phyloP scores from a whole-genome alignment of 2,888 invertebrate genomes.

The Drosophila maculinotata region DNA sequence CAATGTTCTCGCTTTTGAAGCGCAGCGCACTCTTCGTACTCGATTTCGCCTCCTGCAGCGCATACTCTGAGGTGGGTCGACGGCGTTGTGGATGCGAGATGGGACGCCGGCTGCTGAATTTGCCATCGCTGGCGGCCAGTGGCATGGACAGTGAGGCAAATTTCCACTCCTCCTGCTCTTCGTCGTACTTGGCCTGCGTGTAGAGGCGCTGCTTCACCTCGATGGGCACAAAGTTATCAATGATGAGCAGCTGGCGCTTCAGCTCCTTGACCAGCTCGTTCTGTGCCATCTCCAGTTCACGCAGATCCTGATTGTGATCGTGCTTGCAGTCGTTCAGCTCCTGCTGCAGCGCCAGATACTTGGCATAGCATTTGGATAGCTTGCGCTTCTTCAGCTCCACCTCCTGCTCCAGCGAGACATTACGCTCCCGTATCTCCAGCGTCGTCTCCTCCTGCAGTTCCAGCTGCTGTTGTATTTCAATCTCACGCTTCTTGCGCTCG shows the following conservation, averaged over 20 bases:
- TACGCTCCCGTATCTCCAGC: constrained; percentile 95
- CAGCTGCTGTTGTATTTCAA: constrained; percentile 97
- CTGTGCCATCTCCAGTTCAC: constrained; percentile 95
- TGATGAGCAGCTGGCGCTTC: constrained; percentile 94
- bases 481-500: constrained; percentile 89
- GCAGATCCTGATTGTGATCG: constrained; percentile 95
- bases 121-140: constrained; percentile 80
- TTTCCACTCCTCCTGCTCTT: constrained; percentile 92
- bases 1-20: constrained; percentile 84
- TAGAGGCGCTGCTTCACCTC: constrained; percentile 92
- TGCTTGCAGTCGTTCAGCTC: constrained; percentile 93
- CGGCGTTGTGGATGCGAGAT: constrained; percentile 88
- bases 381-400: constrained; percentile 97
- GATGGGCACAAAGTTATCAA: constrained; percentile 95
- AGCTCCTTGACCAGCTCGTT: constrained; percentile 96
- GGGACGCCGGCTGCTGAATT: constrained; percentile 86
- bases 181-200: constrained; percentile 91
- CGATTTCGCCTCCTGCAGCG: constrained; percentile 84
- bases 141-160: constrained; percentile 84
- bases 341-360: constrained; percentile 89
- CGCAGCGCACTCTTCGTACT: constrained; percentile 79
- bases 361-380: constrained; percentile 94
- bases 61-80: constrained; percentile 88
- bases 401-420: constrained; percentile 96
- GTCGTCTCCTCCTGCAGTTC: constrained; percentile 97